Base-by-base conservation (phyloP, 2,888 invertebrate species). In the Pristionchus japonicus region DNA sequence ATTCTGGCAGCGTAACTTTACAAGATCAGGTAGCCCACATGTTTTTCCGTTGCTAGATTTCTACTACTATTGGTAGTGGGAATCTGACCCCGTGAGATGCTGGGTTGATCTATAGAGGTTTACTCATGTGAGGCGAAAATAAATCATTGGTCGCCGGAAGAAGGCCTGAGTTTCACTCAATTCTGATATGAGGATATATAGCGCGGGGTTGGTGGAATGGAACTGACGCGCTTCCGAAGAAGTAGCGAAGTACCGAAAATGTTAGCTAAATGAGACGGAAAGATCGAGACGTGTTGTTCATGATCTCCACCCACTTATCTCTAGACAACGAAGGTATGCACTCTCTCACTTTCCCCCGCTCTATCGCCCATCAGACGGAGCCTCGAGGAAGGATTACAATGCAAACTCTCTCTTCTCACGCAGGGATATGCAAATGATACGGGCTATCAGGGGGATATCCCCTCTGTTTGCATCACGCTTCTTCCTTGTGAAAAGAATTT, bases 301-400 rank as follows among this genome's bases (percentile, higher is more conserved):
- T 64, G 64, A 64, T 64, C 64, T 13, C 15, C n/a, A n/a, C 64
- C 77, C 77, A 77, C 77, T 77, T 77, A 77, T 77, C 77, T 40
- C 43, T 20, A 77, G 77, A 77, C 77, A 7, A 27, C 7, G 61
- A 34, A 27, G n/a, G 15, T 31, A 31, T 13, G 11, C 9, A 6
- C 64, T 67, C 13, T 34, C 64, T 67, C 15, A n/a, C n/a, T n/a
- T n/a, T n/a, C n/a, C n/a, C n/a, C n/a, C n/a, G n/a, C n/a, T n/a
- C n/a, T n/a, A n/a, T n/a, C n/a, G n/a, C n/a, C n/a, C n/a, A n/a
- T n/a, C n/a, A n/a, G n/a, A n/a, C n/a, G n/a, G n/a, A n/a, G n/a
- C n/a, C n/a, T n/a, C n/a, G n/a, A n/a, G n/a, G 13, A 67, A n/a
- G 7, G 74, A 77, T 47, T 34, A 43, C 43, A 40, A 43, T 40